Evolutionary conservation across 1,140 invertebrate species (phyloP).

Genomic region (Drosophila takahashii): DNA sequence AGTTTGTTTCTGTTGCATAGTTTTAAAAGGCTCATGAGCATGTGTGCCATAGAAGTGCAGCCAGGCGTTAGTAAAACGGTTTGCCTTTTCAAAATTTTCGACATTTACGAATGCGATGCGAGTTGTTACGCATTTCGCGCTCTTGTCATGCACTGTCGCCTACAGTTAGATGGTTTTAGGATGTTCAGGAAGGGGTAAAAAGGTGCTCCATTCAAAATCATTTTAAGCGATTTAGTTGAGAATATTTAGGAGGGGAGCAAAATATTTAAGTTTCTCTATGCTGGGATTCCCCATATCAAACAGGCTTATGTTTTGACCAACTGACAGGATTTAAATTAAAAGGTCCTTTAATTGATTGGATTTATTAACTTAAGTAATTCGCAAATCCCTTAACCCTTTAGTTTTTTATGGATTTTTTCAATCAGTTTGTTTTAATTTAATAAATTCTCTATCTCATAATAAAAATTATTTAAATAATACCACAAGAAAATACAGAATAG

Average conservation of each 20-base stretch:
- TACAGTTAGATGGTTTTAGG: neutral
- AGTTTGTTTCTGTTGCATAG: neutral
- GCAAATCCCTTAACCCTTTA: no score
- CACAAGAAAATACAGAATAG: neutral
- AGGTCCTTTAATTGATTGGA: no score
- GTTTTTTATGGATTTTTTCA: no score
- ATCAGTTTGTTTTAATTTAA: no score
- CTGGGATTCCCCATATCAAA: no score
- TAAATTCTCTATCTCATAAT: no score
- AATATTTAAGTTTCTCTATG: neutral
- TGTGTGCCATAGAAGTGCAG: conserved; percentile 9
- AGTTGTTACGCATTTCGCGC: conserved; percentile 53
- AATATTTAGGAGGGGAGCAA: conserved; percentile 5
- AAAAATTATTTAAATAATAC: no score
- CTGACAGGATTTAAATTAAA: no score
- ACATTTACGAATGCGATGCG: conserved; percentile 34
- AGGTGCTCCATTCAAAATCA: neutral
- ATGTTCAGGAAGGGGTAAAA: neutral
- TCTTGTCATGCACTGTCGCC: conserved; percentile 53
- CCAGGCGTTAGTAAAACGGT: conserved; percentile 39
- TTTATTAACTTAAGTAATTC: no score
- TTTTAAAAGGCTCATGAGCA: neutral
- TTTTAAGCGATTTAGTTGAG: conserved; percentile 31
- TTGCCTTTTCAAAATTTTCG: conserved; percentile 49
- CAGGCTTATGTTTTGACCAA: no score